Percentiles rank a stretch among this genome's conserved stretches.
These are phyloP conservation scores for Crambe crambe DNA, from an alignment of 37 sponge, comb jelly and placozoan species.

Conservation along the genomic window DNA sequence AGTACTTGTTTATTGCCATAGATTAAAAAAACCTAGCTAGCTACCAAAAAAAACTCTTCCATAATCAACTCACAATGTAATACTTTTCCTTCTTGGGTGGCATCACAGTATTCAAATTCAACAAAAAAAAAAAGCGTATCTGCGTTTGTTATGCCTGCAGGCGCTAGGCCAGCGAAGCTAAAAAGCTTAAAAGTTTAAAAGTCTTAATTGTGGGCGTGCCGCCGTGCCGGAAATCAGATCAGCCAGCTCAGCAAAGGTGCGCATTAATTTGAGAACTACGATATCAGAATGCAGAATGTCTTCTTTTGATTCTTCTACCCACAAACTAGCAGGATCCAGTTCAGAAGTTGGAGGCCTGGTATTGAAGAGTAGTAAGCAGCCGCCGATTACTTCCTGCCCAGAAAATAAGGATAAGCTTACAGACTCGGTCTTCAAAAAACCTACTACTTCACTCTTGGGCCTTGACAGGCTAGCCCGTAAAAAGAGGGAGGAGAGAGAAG, in stretches of 20 bases:
- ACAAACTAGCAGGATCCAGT: constrained; percentile 53
- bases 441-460: constrained; percentile 77
- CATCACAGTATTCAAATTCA: neutral
- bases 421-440: constrained; percentile 59
- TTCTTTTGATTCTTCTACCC: constrained; percentile 36
- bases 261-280: constrained; percentile 16
- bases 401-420: neutral
- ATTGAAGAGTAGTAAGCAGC: constrained; percentile 23
- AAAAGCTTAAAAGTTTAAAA: too few species aligned
- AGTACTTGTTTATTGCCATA: too few species aligned
- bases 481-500: constrained; percentile 69
- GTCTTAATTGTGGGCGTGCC: neutral
- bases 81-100: neutral
- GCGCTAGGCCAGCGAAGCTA: too few species aligned
- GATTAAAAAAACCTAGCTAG: neutral
- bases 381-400: too few species aligned
- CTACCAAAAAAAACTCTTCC: neutral
- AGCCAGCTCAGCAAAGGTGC: too few species aligned
- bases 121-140: neutral
- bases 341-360: constrained; percentile 74
- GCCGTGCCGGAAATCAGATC: too few species aligned
- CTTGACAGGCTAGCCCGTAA: constrained; percentile 75
- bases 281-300: constrained; percentile 35
- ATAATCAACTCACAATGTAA: neutral
- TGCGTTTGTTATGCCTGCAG: too few species aligned